Evolutionary conservation across 2,113 vertebrate genomes (phyloP).

Genomic region (Hemiprocne comata): DNA sequence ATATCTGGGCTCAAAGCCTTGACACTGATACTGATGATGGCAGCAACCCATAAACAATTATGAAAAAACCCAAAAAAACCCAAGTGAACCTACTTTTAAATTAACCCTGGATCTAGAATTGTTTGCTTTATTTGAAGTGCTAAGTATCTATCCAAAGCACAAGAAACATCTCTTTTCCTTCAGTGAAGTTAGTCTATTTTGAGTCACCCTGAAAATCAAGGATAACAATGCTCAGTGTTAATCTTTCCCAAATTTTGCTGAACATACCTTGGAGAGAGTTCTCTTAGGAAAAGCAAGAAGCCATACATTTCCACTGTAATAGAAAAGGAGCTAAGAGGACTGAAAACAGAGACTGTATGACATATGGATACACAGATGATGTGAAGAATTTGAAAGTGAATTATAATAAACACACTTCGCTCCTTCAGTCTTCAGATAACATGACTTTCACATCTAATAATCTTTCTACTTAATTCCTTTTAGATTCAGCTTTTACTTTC

Average conservation of each 20-base stretch:
- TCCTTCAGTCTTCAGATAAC: not conserved
- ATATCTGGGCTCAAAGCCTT: constrained; percentile 31
- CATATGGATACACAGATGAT: not conserved
- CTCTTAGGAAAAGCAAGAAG: not conserved
- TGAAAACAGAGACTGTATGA: not conserved
- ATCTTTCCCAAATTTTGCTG: not conserved
- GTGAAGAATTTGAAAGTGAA: not conserved
- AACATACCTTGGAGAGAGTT: not conserved
- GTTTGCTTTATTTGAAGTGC: not conserved
- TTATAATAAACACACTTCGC: not conserved
- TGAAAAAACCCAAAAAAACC: not conserved
- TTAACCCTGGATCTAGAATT: not conserved
- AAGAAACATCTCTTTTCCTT: not conserved
- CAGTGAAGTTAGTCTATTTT: not conserved
- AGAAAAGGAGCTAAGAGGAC: not conserved
- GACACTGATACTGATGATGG: not conserved
- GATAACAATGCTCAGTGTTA: not conserved
- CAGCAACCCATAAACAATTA: constrained; percentile 7
- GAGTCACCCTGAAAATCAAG: not conserved
- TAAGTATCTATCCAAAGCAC: not conserved
- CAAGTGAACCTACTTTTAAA: not conserved
- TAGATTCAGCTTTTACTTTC: not conserved
- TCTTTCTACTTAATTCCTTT: not conserved
- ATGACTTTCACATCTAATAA: not conserved
- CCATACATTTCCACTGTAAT: not conserved